phyloP scores from a whole-genome alignment of 2,797 vertebrate genomes.

The Coracias cyanogaster region DNA sequence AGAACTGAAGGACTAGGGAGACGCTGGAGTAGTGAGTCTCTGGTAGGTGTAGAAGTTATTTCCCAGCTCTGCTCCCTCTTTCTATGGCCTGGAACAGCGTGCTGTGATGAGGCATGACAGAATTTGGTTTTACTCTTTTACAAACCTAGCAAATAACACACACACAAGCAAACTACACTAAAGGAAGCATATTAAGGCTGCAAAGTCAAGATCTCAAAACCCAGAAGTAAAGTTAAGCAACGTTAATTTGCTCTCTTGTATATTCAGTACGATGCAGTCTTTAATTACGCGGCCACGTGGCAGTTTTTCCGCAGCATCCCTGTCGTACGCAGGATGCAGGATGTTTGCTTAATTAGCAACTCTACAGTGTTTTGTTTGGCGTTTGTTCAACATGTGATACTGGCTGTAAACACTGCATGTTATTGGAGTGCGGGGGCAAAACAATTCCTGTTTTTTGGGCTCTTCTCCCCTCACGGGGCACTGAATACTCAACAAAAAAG shows the following conservation, averaged over 20 bases:
- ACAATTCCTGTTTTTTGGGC: background rate
- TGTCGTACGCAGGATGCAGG: constrained; percentile 3
- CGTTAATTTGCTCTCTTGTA: constrained; percentile 37
- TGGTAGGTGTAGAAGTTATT: background rate
- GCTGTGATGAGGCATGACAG: background rate
- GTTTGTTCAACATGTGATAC: constrained; percentile 13
- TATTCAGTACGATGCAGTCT: constrained; percentile 44
- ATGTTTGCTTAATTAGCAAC: constrained; percentile 37
- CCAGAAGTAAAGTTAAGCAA: constrained; percentile 9
- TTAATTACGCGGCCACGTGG: constrained; percentile 55
- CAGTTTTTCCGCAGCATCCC: constrained; percentile 22
- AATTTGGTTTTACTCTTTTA: background rate
- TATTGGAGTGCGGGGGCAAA: background rate
- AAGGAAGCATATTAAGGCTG: background rate
- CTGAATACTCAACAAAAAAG: background rate
- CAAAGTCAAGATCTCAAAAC: background rate
- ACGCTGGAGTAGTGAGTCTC: background rate
- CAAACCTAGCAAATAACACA: background rate
- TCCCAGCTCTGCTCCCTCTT: background rate
- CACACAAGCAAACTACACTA: background rate
- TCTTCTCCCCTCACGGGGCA: background rate
- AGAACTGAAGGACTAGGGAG: background rate
- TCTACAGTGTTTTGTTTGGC: constrained; percentile 54
- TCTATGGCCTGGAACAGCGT: background rate
- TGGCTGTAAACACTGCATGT: background rate